Evolutionary conservation across 1,140 invertebrate species (phyloP).

Genomic region (Scaptomyza graminum): DNA sequence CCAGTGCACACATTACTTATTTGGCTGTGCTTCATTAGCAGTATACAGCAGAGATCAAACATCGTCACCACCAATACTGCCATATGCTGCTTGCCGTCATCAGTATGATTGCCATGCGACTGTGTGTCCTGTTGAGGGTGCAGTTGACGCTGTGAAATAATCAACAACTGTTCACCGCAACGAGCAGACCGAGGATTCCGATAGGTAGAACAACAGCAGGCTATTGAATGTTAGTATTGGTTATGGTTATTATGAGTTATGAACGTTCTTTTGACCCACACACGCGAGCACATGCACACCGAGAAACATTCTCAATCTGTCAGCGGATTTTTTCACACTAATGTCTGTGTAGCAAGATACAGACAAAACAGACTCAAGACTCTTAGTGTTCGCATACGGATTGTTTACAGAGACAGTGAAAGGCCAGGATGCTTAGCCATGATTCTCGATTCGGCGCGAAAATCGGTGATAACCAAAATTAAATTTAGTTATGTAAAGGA

Average conservation of each 20-base stretch:
- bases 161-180: conserved; percentile 59
- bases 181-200: not conserved
- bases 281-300: not conserved
- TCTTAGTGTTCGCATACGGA: too few species aligned
- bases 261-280: conserved; percentile 72
- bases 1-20: not conserved
- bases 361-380: too few species aligned
- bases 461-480: too few species aligned
- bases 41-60: not conserved
- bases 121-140: not conserved
- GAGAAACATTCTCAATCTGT: conserved; percentile 65
- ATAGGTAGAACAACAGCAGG: not conserved
- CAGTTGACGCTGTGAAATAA: conserved; percentile 39
- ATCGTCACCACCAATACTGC: not conserved
- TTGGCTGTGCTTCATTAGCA: conserved; percentile 33
- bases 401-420: too few species aligned
- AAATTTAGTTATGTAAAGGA: too few species aligned
- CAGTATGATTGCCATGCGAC: conserved; percentile 24
- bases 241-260: conserved; percentile 81
- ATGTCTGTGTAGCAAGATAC: conserved; percentile 52
- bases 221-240: conserved; percentile 68
- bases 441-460: too few species aligned
- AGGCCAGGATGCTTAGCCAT: too few species aligned
- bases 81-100: conserved; percentile 16
- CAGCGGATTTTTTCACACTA: conserved; percentile 77